These are phyloP conservation scores for Drosophila trapezifrons DNA, from an alignment of 1,140 invertebrate genomes.

Conservation along the genomic window DNA sequence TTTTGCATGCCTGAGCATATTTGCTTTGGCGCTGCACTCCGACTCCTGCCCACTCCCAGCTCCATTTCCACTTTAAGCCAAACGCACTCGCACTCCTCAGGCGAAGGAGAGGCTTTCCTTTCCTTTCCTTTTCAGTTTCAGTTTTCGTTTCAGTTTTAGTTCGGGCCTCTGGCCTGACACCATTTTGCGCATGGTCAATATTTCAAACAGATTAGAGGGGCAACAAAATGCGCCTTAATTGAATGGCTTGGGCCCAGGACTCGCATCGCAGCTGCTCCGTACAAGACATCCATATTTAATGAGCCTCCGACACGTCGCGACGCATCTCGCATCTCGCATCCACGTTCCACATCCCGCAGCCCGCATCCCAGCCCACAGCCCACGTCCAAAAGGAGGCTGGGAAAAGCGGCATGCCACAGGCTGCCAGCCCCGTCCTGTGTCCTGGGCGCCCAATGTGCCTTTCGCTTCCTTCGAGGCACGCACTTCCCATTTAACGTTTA, in stretches of 20 bases:
- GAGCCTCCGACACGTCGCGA: slow-evolving; percentile 69
- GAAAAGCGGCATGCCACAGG: slow-evolving; percentile 29
- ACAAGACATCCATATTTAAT: slow-evolving; percentile 82
- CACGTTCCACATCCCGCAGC: slow-evolving; percentile 2
- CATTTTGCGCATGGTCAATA: slow-evolving; percentile 79
- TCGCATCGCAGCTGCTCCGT: slow-evolving; percentile 61
- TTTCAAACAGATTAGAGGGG: slow-evolving; percentile 79
- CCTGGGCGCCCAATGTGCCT: slow-evolving; percentile 3
- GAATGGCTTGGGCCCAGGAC: slow-evolving; percentile 60
- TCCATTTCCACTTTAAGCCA: slow-evolving; percentile 5
- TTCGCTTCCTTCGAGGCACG: slow-evolving; percentile 24
- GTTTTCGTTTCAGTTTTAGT: slow-evolving; percentile 4
- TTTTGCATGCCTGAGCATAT: slow-evolving; percentile 76
- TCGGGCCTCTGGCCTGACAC: slow-evolving; percentile 60
- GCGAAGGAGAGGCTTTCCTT: slow-evolving; percentile 10
- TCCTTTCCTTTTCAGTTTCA: slow-evolving; percentile 33
- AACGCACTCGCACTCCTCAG: slow-evolving; percentile 3
- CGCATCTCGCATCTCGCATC: slow-evolving; percentile 30
- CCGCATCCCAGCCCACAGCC: no score
- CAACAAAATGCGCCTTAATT: slow-evolving; percentile 77
- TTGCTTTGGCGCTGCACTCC: slow-evolving; percentile 39
- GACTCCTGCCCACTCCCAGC: neutral
- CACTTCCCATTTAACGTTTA: slow-evolving; percentile 43
- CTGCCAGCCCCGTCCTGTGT: slow-evolving; percentile 16
- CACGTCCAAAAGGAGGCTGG: slow-evolving; percentile 3